These are phyloP conservation scores for Peromyscus aztecus DNA, from an alignment of 2,797 vertebrate genomes.

Conservation along the genomic window DNA sequence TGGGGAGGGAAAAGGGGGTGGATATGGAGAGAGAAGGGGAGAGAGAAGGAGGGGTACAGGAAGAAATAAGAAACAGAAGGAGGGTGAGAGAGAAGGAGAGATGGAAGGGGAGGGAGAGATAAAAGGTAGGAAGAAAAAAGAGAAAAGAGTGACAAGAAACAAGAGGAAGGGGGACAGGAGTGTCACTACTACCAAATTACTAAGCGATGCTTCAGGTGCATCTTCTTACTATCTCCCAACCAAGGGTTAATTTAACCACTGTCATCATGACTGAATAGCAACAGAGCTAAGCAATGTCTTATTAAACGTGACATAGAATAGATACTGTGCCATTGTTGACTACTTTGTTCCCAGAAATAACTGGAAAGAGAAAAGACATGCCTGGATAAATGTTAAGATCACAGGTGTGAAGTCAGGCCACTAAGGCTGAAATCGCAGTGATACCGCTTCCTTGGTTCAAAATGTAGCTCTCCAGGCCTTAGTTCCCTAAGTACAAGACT, in stretches of 20 bases:
- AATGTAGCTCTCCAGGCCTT: not conserved
- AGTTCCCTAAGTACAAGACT: not conserved
- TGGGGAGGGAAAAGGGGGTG: not conserved
- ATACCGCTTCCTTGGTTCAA: not conserved
- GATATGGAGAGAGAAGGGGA: not conserved
- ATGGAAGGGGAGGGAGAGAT: too few species aligned
- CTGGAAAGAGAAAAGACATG: not conserved
- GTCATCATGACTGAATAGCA: not conserved
- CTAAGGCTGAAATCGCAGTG: not conserved
- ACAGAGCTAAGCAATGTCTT: slow-evolving; percentile 23
- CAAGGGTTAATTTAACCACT: slow-evolving; percentile 38
- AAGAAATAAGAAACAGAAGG: not conserved
- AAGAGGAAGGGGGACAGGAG: too few species aligned
- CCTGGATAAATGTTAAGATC: not conserved
- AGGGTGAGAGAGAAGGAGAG: not conserved
- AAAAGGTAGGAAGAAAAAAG: not conserved
- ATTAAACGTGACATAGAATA: slow-evolving; percentile 11
- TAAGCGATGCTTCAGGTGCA: not conserved
- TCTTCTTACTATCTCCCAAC: slow-evolving; percentile 19
- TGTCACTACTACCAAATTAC: not conserved
- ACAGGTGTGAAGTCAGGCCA: not conserved
- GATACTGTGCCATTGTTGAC: not conserved
- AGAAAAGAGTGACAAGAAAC: too few species aligned
- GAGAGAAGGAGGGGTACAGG: not conserved
- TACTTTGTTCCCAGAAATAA: slow-evolving; percentile 23